Conservation (phyloP, 2,797 vertebrate species). For the Xiphorhynchus erythropygius region DNA sequence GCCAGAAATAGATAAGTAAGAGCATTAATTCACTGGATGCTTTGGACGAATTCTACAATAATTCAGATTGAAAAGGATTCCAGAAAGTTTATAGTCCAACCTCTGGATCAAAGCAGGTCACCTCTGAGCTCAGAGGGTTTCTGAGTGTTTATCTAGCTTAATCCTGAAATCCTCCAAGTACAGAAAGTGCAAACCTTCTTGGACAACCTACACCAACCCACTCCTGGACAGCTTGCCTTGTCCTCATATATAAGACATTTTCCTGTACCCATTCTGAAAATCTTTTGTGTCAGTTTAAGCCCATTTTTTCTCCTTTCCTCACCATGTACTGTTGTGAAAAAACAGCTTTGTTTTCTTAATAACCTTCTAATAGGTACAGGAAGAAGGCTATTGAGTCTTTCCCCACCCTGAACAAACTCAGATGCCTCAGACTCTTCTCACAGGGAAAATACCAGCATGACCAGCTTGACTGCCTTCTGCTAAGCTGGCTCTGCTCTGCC, state of each 20-base stretch:
- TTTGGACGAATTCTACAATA: background rate
- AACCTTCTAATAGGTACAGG: background rate
- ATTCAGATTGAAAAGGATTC: background rate
- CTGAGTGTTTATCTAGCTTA: background rate
- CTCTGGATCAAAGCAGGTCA: background rate
- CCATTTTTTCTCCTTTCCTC: background rate
- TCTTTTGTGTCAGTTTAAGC: background rate
- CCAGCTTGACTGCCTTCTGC: background rate
- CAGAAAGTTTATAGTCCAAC: background rate
- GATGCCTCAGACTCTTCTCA: background rate
- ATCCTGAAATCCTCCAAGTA: background rate
- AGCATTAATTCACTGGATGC: background rate
- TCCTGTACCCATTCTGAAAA: background rate
- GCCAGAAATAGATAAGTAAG: background rate
- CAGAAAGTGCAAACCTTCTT: background rate
- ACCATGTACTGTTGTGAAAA: background rate
- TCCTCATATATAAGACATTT: background rate
- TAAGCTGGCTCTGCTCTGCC: background rate
- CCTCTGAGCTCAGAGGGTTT: background rate
- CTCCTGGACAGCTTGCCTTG: background rate
- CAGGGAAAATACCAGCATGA: background rate
- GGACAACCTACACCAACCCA: background rate
- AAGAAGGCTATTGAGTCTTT: background rate
- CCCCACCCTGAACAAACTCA: background rate
- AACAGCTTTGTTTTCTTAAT: background rate